Conservation (phyloP, 2,888 invertebrate species). For the Cerastis rubricosa region DNA sequence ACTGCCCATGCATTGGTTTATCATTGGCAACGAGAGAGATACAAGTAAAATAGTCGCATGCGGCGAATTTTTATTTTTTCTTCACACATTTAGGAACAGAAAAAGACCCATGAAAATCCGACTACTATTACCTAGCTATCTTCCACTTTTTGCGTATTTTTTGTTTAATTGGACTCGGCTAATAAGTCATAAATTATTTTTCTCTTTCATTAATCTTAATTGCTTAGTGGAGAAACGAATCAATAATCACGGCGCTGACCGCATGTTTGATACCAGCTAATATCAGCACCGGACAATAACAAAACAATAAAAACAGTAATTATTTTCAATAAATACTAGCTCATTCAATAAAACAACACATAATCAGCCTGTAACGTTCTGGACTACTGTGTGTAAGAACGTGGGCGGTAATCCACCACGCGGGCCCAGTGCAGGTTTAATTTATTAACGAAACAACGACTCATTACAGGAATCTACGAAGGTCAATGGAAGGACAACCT, state of each 20-base stretch:
- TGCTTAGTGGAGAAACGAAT: neutral
- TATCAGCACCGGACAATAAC: conserved; percentile 1
- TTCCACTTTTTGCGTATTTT: neutral
- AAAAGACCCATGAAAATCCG: neutral
- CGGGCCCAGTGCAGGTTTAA: neutral
- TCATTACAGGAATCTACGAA: conserved; percentile 92
- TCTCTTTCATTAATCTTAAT: conserved; percentile 1
- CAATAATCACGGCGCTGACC: neutral
- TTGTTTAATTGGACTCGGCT: neutral
- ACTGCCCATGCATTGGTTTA: neutral
- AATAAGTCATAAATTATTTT: neutral
- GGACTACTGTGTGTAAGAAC: no score
- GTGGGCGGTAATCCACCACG: neutral
- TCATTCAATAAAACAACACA: neutral
- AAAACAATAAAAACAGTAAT: neutral
- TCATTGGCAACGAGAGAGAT: neutral
- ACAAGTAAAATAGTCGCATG: neutral
- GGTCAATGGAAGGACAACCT: conserved; percentile 96
- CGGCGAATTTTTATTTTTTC: neutral
- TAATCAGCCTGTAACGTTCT: neutral
- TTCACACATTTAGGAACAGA: neutral
- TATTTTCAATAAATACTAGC: neutral
- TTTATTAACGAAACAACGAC: neutral
- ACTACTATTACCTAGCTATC: no score
- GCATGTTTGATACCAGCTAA: neutral